phyloP scores from a whole-genome alignment of 2,888 invertebrate genomes.

The Malthinus flaveolus region DNA sequence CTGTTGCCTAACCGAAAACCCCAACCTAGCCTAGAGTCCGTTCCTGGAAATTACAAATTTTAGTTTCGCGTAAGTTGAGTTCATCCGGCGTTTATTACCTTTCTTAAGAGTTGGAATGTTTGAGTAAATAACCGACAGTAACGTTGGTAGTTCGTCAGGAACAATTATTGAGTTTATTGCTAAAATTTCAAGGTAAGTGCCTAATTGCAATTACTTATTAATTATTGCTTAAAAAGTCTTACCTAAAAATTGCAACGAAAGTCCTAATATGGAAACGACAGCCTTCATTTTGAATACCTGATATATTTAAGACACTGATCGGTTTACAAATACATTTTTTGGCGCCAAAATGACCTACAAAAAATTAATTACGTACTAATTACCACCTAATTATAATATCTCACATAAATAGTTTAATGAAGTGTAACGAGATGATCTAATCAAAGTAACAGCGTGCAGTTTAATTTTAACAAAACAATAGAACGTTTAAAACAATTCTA shows the following conservation, averaged over 20 bases:
- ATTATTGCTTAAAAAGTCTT: neutral
- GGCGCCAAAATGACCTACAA: too few relatives aligned
- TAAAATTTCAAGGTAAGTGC: conserved; percentile 49
- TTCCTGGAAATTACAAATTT: conserved; percentile 60
- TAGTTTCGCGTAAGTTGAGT: neutral
- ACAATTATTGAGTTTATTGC: conserved; percentile 66
- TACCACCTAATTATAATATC: too few relatives aligned
- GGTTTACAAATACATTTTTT: too few relatives aligned
- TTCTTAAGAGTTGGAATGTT: conserved; percentile 85
- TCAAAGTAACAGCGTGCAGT: too few relatives aligned
- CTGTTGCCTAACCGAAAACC: conserved; percentile 80
- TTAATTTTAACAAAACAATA: too few relatives aligned
- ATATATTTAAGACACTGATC: too few relatives aligned
- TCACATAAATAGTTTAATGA: too few relatives aligned
- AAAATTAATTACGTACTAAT: too few relatives aligned
- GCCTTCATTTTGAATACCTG: neutral
- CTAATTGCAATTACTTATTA: too few relatives aligned
- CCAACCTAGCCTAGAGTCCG: conserved; percentile 76
- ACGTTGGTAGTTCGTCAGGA: conserved; percentile 78
- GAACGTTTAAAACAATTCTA: too few relatives aligned
- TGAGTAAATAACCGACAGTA: conserved; percentile 78
- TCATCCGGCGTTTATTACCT: conserved; percentile 63
- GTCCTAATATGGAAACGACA: neutral
- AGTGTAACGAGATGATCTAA: too few relatives aligned
- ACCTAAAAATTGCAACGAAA: neutral